These are phyloP conservation scores for Tyto alba DNA, from an alignment of 2,113 vertebrate species.

Conservation along the genomic window DNA sequence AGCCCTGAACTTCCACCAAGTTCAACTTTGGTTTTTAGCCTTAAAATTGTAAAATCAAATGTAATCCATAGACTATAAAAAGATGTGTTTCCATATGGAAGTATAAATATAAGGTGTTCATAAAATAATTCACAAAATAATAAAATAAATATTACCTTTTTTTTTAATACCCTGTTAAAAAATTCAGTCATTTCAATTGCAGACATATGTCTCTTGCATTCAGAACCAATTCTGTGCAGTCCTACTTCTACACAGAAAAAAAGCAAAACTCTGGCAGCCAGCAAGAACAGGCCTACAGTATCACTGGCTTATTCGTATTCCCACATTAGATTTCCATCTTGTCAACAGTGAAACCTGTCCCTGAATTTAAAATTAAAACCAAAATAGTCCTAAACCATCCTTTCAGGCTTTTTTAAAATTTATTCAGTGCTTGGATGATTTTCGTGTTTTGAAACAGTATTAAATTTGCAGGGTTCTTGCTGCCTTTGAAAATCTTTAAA, in stretches of 20 bases:
- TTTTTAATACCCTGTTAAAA: not conserved
- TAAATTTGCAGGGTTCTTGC: not conserved
- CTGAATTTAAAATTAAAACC: not conserved
- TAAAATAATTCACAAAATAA: not conserved
- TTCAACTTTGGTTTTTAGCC: not conserved
- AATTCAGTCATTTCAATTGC: not conserved
- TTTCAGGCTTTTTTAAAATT: not conserved
- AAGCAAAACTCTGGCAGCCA: not conserved
- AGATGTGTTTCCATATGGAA: not conserved
- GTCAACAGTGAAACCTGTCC: not conserved
- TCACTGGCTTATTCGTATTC: not conserved
- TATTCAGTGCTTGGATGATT: not conserved
- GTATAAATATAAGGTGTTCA: not conserved
- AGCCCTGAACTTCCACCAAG: not conserved
- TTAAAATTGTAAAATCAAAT: not conserved
- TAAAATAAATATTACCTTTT: not conserved
- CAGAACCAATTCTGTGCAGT: not conserved
- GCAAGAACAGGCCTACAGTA: accelerated
- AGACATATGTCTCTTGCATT: not conserved
- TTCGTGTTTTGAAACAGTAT: not conserved
- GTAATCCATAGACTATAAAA: not conserved
- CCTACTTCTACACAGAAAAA: not conserved
- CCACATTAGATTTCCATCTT: not conserved
- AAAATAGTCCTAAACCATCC: not conserved
- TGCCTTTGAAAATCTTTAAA: not conserved